Conservation (phyloP, 2,888 invertebrate genomes). For the Epinotia ramella region DNA sequence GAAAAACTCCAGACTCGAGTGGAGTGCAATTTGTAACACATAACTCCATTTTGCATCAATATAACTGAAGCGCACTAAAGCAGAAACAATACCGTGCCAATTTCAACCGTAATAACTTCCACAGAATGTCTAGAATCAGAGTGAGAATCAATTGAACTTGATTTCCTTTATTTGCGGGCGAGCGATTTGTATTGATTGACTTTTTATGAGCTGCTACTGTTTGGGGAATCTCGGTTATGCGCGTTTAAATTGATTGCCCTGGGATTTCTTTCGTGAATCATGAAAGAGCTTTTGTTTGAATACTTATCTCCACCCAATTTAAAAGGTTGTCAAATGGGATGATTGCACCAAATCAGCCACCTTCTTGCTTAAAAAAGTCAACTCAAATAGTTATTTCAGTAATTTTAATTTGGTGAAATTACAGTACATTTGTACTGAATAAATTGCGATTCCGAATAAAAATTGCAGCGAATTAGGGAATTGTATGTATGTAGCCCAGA, state of each 20-base stretch:
- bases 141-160: not conserved
- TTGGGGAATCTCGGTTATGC: slow-evolving; percentile 37
- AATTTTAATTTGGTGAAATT: not conserved
- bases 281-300: slow-evolving; percentile 32
- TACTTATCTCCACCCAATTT: slow-evolving; percentile 38
- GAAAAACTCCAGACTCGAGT: slow-evolving; percentile 69
- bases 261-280: slow-evolving; percentile 25
- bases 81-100: not conserved
- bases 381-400: not conserved
- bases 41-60: slow-evolving; percentile 56
- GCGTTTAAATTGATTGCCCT: slow-evolving; percentile 40
- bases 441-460: not conserved
- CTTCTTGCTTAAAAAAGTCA: slow-evolving; percentile 29
- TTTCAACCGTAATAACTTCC: not conserved
- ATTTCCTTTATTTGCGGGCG: not conserved
- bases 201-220: slow-evolving; percentile 52
- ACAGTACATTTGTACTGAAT: not conserved
- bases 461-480: not conserved
- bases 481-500: too few species aligned
- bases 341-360: slow-evolving; percentile 18
- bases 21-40: slow-evolving; percentile 67
- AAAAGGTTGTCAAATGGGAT: not conserved
- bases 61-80: slow-evolving; percentile 13
- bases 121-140: slow-evolving; percentile 8
- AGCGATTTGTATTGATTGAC: slow-evolving; percentile 63